A percentile compares a stretch with the other conserved stretches of the same genome.
These are phyloP conservation scores for Drosophila formosana DNA, from an alignment of 2,888 invertebrate genomes.

Conservation along the genomic window DNA sequence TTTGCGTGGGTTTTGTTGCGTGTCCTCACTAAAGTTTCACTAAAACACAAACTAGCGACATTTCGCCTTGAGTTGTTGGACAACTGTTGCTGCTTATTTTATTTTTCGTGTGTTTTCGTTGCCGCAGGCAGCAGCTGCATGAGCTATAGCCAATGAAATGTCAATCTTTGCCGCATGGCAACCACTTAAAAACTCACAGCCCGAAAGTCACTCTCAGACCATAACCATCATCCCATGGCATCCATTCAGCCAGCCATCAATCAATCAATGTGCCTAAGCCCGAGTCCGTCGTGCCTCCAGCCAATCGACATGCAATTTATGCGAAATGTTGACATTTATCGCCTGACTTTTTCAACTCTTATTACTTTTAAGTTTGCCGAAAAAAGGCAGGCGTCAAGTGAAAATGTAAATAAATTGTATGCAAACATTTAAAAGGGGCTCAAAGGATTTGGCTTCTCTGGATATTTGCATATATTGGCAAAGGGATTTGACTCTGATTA, in stretches of 20 bases:
- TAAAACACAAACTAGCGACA: slow-evolving; percentile 41
- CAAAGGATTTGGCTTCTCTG: slow-evolving; percentile 56
- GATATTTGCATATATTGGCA: slow-evolving; percentile 34
- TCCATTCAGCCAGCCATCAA: slow-evolving; percentile 53
- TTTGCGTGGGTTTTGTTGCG: slow-evolving; percentile 23
- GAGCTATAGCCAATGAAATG: slow-evolving; percentile 53
- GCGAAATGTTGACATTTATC: slow-evolving; percentile 77
- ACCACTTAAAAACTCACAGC: slow-evolving; percentile 43
- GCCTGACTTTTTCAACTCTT: slow-evolving; percentile 50
- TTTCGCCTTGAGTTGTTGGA: slow-evolving; percentile 35
- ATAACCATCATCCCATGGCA: slow-evolving; percentile 14
- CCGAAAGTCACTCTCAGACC: slow-evolving; percentile 21
- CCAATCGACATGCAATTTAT: slow-evolving; percentile 73
- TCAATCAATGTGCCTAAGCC: slow-evolving; percentile 55
- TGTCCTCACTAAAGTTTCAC: slow-evolving; percentile 44
- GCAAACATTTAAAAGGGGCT: slow-evolving; percentile 62
- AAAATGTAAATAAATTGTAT: slow-evolving; percentile 62
- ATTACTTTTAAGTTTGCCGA: slow-evolving; percentile 36
- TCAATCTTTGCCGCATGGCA: slow-evolving; percentile 39
- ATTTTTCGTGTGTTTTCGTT: not conserved
- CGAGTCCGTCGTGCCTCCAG: slow-evolving; percentile 20
- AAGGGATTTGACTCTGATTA: slow-evolving; percentile 31
- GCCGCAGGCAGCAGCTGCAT: slow-evolving; percentile 14
- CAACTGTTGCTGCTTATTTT: slow-evolving; percentile 50
- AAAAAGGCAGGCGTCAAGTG: slow-evolving; percentile 23